phyloP scores from a whole-genome alignment of 2,888 invertebrate species.

The Spialia ferax region DNA sequence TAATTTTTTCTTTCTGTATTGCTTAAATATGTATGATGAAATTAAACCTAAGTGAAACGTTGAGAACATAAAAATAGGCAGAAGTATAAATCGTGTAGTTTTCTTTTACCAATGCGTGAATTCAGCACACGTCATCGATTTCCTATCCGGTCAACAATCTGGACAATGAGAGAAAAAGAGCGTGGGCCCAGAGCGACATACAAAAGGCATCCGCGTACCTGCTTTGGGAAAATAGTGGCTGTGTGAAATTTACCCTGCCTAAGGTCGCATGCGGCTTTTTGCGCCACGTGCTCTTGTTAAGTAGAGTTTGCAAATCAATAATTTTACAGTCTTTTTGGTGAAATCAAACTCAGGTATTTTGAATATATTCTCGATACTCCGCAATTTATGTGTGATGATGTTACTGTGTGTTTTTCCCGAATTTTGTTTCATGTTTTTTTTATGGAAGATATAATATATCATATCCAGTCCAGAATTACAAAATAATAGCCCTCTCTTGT shows the following conservation, averaged over 20 bases:
- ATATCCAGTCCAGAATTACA: constrained; percentile 1
- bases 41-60: too few relatives aligned
- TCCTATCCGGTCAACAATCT: constrained; percentile 63
- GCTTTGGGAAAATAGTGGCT: constrained; percentile 60
- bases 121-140: constrained; percentile 67
- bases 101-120: constrained; percentile 49
- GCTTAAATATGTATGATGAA: too few relatives aligned
- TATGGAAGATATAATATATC: not conserved
- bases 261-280: constrained; percentile 46
- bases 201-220: constrained; percentile 61
- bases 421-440: too few relatives aligned
- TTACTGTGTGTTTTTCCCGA: not conserved
- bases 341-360: not conserved
- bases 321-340: not conserved
- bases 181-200: constrained; percentile 57
- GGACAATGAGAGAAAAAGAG: constrained; percentile 68
- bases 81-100: constrained; percentile 11
- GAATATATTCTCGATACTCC: too few relatives aligned
- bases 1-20: constrained; percentile 12
- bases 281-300: constrained; percentile 43
- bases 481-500: constrained; percentile 16
- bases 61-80: not conserved
- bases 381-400: not conserved
- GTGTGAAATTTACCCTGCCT: constrained; percentile 51
- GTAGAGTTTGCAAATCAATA: constrained; percentile 52